Conservation (phyloP, 2,113 vertebrate genomes). For the Neogale vison region DNA sequence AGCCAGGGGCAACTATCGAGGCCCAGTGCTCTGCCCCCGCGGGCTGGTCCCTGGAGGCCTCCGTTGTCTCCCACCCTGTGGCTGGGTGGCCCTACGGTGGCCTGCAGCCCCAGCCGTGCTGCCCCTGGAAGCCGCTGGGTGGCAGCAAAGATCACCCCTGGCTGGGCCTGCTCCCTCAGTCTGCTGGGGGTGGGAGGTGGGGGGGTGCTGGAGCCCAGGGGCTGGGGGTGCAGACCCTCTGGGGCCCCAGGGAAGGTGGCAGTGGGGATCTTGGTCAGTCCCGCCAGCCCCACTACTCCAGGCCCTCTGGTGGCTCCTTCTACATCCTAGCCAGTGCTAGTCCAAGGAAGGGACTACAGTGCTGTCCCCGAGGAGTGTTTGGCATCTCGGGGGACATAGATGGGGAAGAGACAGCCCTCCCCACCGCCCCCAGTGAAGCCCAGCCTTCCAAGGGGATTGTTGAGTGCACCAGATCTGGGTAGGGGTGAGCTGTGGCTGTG, state of each 20-base stretch:
- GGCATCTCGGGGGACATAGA: background rate
- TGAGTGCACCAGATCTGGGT: background rate
- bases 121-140: background rate
- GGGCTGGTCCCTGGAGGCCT: background rate
- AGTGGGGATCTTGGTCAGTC: background rate
- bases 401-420: background rate
- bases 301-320: background rate
- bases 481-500: background rate
- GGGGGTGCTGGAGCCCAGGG: rapidly evolving
- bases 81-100: rapidly evolving
- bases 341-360: too few relatives aligned
- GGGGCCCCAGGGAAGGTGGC: too few relatives aligned
- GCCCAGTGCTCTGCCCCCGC: too few relatives aligned
- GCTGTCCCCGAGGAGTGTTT: background rate
- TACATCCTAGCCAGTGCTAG: background rate
- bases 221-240: background rate
- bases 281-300: background rate
- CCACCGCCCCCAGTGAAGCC: too few relatives aligned
- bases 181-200: rapidly evolving
- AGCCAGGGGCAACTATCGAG: background rate
- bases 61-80: background rate
- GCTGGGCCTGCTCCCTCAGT: rapidly evolving
- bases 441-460: background rate
- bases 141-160: slow-evolving; percentile 69
- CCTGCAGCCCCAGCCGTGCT: rapidly evolving